Conservation (phyloP, 2,113 vertebrate species). For the Anhinga anhinga region DNA sequence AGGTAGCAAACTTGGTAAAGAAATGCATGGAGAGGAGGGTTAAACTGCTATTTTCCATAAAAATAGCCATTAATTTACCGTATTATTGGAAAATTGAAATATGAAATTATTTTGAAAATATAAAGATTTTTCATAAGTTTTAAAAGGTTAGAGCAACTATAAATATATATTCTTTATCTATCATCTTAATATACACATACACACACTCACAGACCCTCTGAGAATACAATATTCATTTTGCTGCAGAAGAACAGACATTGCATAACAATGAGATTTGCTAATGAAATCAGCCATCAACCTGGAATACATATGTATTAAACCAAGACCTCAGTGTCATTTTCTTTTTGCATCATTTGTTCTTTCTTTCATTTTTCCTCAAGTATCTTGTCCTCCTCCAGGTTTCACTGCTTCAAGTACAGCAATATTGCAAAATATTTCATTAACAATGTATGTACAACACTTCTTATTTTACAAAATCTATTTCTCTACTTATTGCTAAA, state of each 20-base stretch:
- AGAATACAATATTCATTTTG: conserved; percentile 99
- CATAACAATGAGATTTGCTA: conserved; percentile 99
- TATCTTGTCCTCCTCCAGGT: conserved; percentile 65
- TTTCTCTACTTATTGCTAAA: conserved; percentile 29
- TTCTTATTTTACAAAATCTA: conserved; percentile 53
- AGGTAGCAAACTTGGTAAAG: background rate
- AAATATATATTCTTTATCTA: conserved; percentile 57
- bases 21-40: background rate
- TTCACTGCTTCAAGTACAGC: conserved; percentile 66
- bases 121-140: background rate
- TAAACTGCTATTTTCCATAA: background rate
- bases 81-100: background rate
- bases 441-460: background rate
- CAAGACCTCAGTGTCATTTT: conserved; percentile 92
- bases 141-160: conserved; percentile 16
- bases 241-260: conserved; percentile 99
- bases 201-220: conserved; percentile 68
- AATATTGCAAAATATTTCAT: conserved; percentile 49
- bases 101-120: background rate
- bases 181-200: conserved; percentile 54
- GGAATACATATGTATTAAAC: conserved; percentile 98
- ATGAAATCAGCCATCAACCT: conserved; percentile 99
- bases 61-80: background rate
- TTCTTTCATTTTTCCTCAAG: conserved; percentile 73
- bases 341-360: conserved; percentile 94